phyloP scores from a whole-genome alignment of 2,888 invertebrate species.

The Chirona hameri region DNA sequence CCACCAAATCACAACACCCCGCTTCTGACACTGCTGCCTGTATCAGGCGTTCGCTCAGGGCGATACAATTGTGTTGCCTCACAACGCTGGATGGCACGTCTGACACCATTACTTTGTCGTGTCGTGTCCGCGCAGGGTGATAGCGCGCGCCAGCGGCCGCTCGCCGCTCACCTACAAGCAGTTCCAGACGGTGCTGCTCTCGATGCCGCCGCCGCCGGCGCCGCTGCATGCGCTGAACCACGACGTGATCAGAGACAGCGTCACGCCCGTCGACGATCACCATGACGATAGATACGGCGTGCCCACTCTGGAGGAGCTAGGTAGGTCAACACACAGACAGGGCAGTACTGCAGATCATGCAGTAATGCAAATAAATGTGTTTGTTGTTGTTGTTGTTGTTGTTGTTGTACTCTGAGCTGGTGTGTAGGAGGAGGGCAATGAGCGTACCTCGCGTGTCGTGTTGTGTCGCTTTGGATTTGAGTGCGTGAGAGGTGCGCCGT shows the following conservation, averaged over 20 bases:
- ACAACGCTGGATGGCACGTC: not conserved
- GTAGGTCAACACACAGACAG: conserved; percentile 51
- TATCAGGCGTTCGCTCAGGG: too few relatives aligned
- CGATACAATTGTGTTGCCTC: not conserved
- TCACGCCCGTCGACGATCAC: conserved; percentile 67
- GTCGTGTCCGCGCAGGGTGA: conserved; percentile 57
- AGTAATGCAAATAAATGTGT: too few relatives aligned
- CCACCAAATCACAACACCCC: too few relatives aligned
- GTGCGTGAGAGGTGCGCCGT: too few relatives aligned
- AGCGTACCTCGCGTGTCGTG: too few relatives aligned
- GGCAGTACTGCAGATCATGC: too few relatives aligned
- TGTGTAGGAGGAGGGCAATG: too few relatives aligned
- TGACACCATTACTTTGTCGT: conserved; percentile 24
- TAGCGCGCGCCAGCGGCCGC: conserved; percentile 73
- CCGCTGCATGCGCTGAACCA: conserved; percentile 59
- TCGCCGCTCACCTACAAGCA: conserved; percentile 82
- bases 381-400: too few relatives aligned
- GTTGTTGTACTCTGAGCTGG: too few relatives aligned
- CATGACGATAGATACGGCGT: conserved; percentile 81
- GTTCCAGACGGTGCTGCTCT: conserved; percentile 73
- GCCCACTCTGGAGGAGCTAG: conserved; percentile 78
- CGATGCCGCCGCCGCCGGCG: conserved; percentile 67
- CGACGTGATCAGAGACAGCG: conserved; percentile 57
- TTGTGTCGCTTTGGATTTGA: too few relatives aligned
- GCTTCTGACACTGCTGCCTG: too few relatives aligned